Conservation (phyloP, 2,797 vertebrate species). For the Smutsia temminckii region DNA sequence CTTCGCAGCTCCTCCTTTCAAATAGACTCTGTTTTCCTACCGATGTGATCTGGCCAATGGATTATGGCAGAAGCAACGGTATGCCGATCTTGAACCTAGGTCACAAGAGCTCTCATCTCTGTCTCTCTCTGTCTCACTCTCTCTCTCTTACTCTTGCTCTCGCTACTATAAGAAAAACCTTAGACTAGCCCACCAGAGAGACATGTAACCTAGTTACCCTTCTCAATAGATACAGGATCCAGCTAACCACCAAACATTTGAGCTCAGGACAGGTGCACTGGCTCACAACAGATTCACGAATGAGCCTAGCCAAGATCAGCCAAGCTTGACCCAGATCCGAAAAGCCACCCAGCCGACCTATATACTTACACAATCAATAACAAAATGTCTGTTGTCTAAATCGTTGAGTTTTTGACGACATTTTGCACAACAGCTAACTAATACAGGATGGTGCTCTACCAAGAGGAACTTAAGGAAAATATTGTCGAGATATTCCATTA, state of each 20-base stretch:
- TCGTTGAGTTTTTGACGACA: neutral
- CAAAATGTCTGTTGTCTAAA: neutral
- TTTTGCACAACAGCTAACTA: neutral
- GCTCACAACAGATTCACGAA: neutral
- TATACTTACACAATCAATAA: neutral
- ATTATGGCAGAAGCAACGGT: neutral
- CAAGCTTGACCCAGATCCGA: neutral
- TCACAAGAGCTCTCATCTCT: neutral
- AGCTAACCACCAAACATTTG: neutral
- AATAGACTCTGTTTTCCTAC: neutral
- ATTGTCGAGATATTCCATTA: neutral
- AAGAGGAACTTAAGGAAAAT: neutral
- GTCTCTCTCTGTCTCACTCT: neutral
- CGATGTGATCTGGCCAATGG: neutral
- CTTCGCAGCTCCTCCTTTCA: neutral
- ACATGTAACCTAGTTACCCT: neutral
- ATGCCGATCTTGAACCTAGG: neutral
- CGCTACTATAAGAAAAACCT: neutral
- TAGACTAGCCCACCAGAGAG: neutral
- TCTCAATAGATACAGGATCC: neutral
- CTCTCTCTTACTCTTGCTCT: too few relatives aligned
- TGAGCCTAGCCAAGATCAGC: neutral
- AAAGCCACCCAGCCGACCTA: neutral
- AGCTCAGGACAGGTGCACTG: neutral
- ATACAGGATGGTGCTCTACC: neutral